Evolutionary conservation across 2,888 invertebrate genomes (phyloP).

Genomic region (Stomorhina lunata): DNA sequence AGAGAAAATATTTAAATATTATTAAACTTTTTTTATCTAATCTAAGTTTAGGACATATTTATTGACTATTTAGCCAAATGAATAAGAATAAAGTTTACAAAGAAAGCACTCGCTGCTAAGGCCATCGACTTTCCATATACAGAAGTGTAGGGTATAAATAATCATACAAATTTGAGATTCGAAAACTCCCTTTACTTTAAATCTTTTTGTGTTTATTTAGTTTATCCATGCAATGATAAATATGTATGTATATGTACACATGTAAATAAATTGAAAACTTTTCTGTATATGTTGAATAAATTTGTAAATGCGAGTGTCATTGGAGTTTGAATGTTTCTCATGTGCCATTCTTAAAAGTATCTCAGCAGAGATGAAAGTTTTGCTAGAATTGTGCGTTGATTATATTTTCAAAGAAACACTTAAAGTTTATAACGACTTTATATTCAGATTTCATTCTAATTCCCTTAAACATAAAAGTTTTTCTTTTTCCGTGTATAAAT

Average conservation of each 20-base stretch:
- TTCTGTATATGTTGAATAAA: not conserved
- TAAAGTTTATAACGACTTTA: too few relatives aligned
- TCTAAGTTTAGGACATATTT: too few relatives aligned
- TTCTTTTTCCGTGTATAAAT: too few relatives aligned
- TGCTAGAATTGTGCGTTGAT: not conserved
- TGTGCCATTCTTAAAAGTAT: not conserved
- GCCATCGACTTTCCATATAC: not conserved
- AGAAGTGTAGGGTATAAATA: not conserved
- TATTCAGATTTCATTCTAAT: too few relatives aligned
- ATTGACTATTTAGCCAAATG: too few relatives aligned
- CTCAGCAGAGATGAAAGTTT: not conserved
- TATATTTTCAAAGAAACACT: not conserved
- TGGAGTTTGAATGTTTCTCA: not conserved
- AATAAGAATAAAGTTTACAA: too few relatives aligned
- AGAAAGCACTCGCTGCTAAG: too few relatives aligned
- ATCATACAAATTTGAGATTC: not conserved
- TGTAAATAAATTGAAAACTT: not conserved
- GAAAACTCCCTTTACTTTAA: constrained; percentile 53
- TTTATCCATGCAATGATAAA: constrained; percentile 22
- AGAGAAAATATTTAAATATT: too few relatives aligned
- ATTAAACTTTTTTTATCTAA: too few relatives aligned
- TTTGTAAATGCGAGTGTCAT: not conserved
- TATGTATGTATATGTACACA: not conserved
- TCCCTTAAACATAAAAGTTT: too few relatives aligned
- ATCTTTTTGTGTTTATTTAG: constrained; percentile 24